Base-by-base conservation (phyloP, 2,113 vertebrate species). In the Aythya baeri region DNA sequence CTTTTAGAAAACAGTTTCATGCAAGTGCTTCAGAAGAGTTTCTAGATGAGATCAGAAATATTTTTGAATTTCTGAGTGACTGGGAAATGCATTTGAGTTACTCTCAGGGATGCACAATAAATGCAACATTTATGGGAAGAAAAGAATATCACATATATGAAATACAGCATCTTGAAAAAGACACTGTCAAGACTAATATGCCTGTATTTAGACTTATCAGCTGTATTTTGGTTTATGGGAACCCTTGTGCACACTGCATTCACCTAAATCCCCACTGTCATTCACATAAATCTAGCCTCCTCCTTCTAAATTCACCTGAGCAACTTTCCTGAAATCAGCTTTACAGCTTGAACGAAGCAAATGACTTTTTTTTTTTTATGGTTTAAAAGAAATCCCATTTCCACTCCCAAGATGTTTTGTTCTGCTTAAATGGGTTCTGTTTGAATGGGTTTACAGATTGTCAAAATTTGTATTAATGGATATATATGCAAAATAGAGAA, bases 21-120 rank as follows among this genome's bases (percentile, higher is more conserved):
- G n/a, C 18, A 86, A 82, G 84, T 76, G 66, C 80, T 89, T 86
- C 31, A 44, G 68, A 76, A 84, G 58, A 72, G 52, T 27, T 94
- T 89, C 72, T 46, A 63, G 86, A 83, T 46, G 34, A 92, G 57
- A 88, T 92, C 50, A 89, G 78, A 57, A 93, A 26, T 46, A 77
- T 41, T 76, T 93, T 89, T 88, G 14, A 96, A 71, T 91, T 91
- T 96, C 67, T 81, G 57, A 89, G 62, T 96, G 57, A 67, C 61
- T 58, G 31, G 84, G 46, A 94, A 94, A 62, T 49, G 41, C 83
- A 12, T 21, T n/a, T 50, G 72, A 79, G 49, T 63, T 87, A 34
- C 50, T 93, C 46, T 83, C 54, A 85, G 89, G 63, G 62, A 74
- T 32, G 89, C 54, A 61, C 34, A 71, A 23, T 29, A 95, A 94